Percentiles rank a stretch among this genome's conserved stretches.
These are phyloP conservation scores for Bubo scandiacus DNA, from an alignment of 2,113 vertebrate genomes.

Conservation along the genomic window DNA sequence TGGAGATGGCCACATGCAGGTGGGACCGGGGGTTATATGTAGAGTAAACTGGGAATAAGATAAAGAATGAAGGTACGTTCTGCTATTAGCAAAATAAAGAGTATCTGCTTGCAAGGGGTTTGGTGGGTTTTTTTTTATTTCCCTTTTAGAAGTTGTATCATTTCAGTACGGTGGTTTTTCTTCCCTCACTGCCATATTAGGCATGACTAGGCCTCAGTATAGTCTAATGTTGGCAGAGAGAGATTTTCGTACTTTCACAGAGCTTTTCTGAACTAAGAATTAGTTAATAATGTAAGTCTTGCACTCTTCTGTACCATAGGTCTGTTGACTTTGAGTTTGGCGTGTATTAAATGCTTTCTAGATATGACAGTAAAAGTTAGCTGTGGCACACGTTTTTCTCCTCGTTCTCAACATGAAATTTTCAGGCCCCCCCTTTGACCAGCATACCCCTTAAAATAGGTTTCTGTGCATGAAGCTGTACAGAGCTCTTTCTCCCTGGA, in stretches of 20 bases:
- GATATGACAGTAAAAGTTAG: neutral
- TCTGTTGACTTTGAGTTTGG: neutral
- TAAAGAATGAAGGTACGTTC: neutral
- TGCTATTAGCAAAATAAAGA: neutral
- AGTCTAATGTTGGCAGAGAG: neutral
- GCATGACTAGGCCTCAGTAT: fast-evolving
- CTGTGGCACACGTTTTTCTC: neutral
- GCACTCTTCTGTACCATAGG: neutral
- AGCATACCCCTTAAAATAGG: neutral
- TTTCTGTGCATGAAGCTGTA: neutral
- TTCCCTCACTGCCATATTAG: fast-evolving
- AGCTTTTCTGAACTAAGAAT: neutral
- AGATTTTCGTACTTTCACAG: neutral
- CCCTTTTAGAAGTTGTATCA: neutral
- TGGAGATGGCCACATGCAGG: fast-evolving
- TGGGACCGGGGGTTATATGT: neutral
- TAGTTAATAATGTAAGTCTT: neutral
- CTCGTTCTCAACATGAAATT: neutral
- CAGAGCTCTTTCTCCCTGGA: neutral
- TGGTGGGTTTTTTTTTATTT: neutral
- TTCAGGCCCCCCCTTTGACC: neutral
- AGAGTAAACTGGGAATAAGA: neutral
- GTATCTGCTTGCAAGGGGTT: neutral
- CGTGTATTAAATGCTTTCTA: neutral
- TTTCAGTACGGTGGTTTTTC: neutral